Conservation (phyloP, 2,113 vertebrate species). For the Sorex araneus region DNA sequence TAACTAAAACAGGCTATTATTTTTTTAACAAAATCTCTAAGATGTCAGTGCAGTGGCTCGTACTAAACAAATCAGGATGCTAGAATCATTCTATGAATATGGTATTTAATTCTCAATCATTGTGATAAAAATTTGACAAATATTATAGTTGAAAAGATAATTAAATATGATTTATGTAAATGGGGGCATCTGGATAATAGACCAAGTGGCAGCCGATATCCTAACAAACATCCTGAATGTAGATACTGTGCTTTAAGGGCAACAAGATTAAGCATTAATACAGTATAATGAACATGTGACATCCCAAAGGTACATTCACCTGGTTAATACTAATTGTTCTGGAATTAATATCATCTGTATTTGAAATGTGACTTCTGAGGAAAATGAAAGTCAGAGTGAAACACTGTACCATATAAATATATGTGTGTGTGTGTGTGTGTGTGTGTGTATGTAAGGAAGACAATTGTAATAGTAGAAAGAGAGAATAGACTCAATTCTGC, state of each 20-base stretch:
- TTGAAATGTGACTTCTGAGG: neutral
- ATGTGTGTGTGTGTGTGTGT: too few relatives aligned
- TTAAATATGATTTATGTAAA: neutral
- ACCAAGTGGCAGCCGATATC: neutral
- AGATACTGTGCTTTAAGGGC: neutral
- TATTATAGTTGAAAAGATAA: neutral
- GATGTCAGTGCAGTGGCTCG: neutral
- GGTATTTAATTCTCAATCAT: neutral
- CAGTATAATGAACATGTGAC: fast-evolving
- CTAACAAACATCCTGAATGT: neutral
- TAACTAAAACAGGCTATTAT: neutral
- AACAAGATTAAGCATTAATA: neutral
- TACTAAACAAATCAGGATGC: neutral
- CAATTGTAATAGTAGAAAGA: neutral
- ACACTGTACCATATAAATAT: neutral
- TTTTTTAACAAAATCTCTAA: neutral
- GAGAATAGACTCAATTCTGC: neutral
- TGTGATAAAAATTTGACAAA: neutral
- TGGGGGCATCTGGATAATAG: neutral
- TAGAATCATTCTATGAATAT: neutral
- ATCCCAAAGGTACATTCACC: neutral
- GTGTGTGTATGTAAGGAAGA: neutral
- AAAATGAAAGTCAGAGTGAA: neutral
- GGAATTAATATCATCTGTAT: neutral
- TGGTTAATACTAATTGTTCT: neutral